A percentile compares a stretch with the other conserved stretches of the same genome.
These are phyloP conservation scores for Poecilobothrus nobilitatus DNA, from an alignment of 2,888 invertebrate species.

Conservation along the genomic window DNA sequence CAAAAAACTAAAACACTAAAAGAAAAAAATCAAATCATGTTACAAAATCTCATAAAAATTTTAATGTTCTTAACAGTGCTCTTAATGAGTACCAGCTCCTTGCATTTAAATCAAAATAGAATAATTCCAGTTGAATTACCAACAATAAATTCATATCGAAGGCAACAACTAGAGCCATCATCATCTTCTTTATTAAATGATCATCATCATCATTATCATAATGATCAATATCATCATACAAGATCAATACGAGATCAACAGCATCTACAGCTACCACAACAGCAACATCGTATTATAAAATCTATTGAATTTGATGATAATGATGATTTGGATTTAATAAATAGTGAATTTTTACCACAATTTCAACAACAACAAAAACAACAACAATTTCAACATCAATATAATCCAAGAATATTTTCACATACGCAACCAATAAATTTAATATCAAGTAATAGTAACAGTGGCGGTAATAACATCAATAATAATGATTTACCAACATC, in stretches of 20 bases:
- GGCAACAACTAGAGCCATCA: conserved; percentile 5
- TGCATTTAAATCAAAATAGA: conserved; percentile 23
- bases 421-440: not conserved
- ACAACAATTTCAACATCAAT: not conserved
- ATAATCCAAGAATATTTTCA: not conserved
- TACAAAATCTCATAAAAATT: conserved; percentile 4
- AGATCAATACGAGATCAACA: conserved; percentile 3
- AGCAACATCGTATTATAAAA: not conserved
- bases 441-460: not conserved
- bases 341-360: not conserved
- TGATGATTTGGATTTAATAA: conserved; percentile 2
- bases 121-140: not conserved
- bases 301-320: not conserved
- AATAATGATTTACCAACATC: not conserved
- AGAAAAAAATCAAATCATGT: conserved; percentile 9
- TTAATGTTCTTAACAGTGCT: conserved; percentile 13
- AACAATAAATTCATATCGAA: conserved; percentile 9
- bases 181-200: not conserved
- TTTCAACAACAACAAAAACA: not conserved
- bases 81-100: conserved; percentile 18
- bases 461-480: too few species aligned
- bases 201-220: conserved; percentile 11
- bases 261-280: not conserved
- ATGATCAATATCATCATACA: conserved; percentile 1
- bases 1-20: conserved; percentile 12